phyloP scores from a whole-genome alignment of 2,888 invertebrate genomes.

The Pandemis cinnamomeana region DNA sequence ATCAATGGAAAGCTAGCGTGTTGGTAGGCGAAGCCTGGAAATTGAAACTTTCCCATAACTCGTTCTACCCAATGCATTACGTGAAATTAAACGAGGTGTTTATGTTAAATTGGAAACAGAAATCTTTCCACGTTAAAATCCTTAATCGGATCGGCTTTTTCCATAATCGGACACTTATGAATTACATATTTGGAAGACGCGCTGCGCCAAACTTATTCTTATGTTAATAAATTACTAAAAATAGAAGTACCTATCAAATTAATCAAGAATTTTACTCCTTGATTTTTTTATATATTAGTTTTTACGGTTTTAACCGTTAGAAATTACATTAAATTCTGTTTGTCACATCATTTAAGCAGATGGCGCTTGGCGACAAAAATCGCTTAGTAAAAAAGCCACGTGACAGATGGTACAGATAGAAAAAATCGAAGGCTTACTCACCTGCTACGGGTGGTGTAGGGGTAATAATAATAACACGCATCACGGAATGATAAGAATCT shows the following conservation, averaged over 20 bases:
- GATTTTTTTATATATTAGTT: too few relatives aligned
- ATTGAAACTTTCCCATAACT: conserved; percentile 27
- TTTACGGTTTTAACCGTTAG: too few relatives aligned
- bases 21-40: conserved; percentile 7
- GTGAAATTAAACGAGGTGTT: conserved; percentile 29
- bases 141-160: conserved; percentile 4
- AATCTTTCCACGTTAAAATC: conserved; percentile 6
- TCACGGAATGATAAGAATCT: too few relatives aligned
- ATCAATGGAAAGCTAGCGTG: conserved; percentile 26
- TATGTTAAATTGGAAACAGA: conserved; percentile 27
- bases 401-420: too few relatives aligned
- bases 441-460: too few relatives aligned
- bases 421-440: too few relatives aligned
- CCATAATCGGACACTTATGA: not conserved
- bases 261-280: too few relatives aligned
- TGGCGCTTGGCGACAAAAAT: too few relatives aligned
- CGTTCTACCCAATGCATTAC: not conserved
- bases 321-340: too few relatives aligned
- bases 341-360: too few relatives aligned
- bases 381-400: too few relatives aligned
- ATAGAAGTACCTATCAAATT: not conserved
- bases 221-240: not conserved
- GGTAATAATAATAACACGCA: too few relatives aligned
- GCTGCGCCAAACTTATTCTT: not conserved
- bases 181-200: not conserved